These are phyloP conservation scores for Salvelinus sp. DNA, from an alignment of 2,113 vertebrate genomes.

Conservation along the genomic window DNA sequence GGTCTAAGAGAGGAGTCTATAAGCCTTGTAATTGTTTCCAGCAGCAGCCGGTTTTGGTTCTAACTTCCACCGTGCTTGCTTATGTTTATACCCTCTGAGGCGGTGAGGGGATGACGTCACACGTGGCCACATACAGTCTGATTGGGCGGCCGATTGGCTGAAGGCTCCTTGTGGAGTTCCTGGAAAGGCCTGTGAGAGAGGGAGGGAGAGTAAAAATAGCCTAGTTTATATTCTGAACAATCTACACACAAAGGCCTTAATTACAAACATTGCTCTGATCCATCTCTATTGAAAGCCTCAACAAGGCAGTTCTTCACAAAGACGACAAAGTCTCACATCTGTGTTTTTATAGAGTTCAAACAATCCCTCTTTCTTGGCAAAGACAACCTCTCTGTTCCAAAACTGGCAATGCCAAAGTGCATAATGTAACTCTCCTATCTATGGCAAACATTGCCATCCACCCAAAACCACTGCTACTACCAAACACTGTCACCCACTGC, in stretches of 20 bases:
- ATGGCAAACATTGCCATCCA: too few species aligned
- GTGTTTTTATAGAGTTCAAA: not conserved
- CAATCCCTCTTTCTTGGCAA: not conserved
- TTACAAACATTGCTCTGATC: constrained; percentile 20
- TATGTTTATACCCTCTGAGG: constrained; percentile 17
- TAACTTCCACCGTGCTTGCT: constrained; percentile 28
- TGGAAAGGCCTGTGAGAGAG: constrained; percentile 24
- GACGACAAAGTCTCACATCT: not conserved
- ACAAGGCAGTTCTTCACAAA: too few species aligned
- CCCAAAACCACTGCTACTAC: too few species aligned
- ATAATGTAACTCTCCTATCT: too few species aligned
- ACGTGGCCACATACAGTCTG: not conserved
- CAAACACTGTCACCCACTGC: too few species aligned
- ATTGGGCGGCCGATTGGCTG: constrained; percentile 46
- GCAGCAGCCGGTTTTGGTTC: constrained; percentile 27
- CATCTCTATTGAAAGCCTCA: too few species aligned
- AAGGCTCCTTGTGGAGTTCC: constrained; percentile 38
- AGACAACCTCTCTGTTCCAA: too few species aligned
- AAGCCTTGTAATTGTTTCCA: constrained; percentile 65
- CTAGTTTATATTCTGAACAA: constrained; percentile 50
- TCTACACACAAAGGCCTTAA: constrained; percentile 30
- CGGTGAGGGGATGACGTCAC: too few species aligned
- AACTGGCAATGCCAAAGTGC: too few species aligned
- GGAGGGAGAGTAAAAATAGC: constrained; percentile 53
- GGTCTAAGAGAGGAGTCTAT: constrained; percentile 1